phyloP scores from a whole-genome alignment of 2,113 vertebrate species.

The Pogona vitticeps region DNA sequence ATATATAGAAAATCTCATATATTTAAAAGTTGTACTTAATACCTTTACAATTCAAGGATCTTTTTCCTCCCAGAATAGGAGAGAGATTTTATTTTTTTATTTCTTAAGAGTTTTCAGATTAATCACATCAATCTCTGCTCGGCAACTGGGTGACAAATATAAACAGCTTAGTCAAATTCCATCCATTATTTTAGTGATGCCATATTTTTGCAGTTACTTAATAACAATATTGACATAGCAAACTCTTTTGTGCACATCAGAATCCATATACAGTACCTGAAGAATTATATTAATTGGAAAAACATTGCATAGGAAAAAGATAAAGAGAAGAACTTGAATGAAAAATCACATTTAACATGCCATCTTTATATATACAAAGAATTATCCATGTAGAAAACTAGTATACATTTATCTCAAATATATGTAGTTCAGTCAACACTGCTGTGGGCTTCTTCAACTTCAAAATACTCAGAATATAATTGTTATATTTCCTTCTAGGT shows the following conservation, averaged over 20 bases:
- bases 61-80: too few relatives aligned
- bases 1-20: background rate
- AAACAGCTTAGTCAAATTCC: constrained; percentile 27
- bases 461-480: background rate
- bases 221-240: constrained; percentile 19
- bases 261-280: constrained; percentile 28
- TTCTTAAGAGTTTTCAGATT: constrained; percentile 6
- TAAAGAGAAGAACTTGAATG: constrained; percentile 28
- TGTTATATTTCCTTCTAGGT: background rate
- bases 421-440: background rate
- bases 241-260: background rate
- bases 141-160: constrained; percentile 45
- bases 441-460: constrained; percentile 11
- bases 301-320: constrained; percentile 32
- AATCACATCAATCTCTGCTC: constrained; percentile 21
- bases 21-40: background rate
- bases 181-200: constrained; percentile 57
- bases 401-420: constrained; percentile 1
- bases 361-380: constrained; percentile 25
- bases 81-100: constrained; percentile 20
- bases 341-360: constrained; percentile 37
- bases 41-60: background rate
- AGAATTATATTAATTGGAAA: constrained; percentile 53
- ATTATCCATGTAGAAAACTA: constrained; percentile 41
- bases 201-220: constrained; percentile 48